A percentile compares a stretch with the other conserved stretches of the same genome.
Evolutionary conservation across 2,797 vertebrate genomes (phyloP).

Genomic region (Hapalemur alaotrensis): DNA sequence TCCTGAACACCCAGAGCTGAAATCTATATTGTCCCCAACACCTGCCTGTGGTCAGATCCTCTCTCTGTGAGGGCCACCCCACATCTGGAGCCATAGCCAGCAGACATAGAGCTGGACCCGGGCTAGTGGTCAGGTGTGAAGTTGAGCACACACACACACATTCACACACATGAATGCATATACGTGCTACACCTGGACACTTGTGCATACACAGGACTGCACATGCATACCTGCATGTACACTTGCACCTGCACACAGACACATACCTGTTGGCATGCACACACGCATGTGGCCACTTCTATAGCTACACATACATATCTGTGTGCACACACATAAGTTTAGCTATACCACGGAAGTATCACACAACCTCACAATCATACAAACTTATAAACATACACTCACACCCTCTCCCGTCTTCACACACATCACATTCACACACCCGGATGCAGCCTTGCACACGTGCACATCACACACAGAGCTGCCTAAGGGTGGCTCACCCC

Average conservation of each 20-base stretch:
- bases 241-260: not conserved
- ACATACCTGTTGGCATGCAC: not conserved
- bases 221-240: not conserved
- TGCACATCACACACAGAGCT: not conserved
- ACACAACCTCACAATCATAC: not conserved
- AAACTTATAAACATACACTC: not conserved
- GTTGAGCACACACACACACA: not conserved
- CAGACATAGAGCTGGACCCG: not conserved
- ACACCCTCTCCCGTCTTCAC: not conserved
- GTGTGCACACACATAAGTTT: not conserved
- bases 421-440: not conserved
- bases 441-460: not conserved
- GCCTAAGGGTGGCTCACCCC: not conserved
- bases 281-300: not conserved
- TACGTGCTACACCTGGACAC: not conserved
- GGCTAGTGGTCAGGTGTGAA: not conserved
- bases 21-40: not conserved
- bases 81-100: not conserved
- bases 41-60: not conserved
- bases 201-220: not conserved
- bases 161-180: not conserved
- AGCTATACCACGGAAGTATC: not conserved
- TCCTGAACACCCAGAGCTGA: not conserved
- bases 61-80: not conserved
- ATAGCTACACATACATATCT: not conserved